Conservation (phyloP, 2,888 invertebrate species). For the Lasioglossum leucozonium region DNA sequence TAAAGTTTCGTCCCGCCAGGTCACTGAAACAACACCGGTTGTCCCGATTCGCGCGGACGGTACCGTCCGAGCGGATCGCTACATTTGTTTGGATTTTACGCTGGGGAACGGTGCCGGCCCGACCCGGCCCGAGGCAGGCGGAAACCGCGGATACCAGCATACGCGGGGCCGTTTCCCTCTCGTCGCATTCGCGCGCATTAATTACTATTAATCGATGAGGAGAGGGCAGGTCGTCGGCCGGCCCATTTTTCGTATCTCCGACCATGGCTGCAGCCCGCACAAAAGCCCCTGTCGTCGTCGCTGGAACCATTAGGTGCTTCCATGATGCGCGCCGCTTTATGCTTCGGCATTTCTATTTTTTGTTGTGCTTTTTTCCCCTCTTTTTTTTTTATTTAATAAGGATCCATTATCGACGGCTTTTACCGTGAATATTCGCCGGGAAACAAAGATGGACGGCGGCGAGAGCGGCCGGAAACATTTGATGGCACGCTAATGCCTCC, state of each 20-base stretch:
- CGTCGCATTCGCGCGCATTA: neutral
- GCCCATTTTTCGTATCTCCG: slow-evolving; percentile 21
- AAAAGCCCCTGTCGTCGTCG: slow-evolving; percentile 15
- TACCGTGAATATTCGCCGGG: slow-evolving; percentile 33
- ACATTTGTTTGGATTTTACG: neutral
- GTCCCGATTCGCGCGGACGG: neutral
- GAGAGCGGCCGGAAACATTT: slow-evolving; percentile 20
- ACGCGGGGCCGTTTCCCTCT: neutral
- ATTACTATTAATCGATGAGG: slow-evolving; percentile 23
- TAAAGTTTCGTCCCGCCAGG: neutral
- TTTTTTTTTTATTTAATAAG: slow-evolving; percentile 28
- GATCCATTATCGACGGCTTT: slow-evolving; percentile 51
- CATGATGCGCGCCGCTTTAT: slow-evolving; percentile 21
- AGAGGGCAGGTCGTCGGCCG: neutral
- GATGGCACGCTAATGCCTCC: neutral
- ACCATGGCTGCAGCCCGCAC: neutral
- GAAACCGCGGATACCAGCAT: slow-evolving; percentile 2
- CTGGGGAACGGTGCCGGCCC: neutral
- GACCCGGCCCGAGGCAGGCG: neutral
- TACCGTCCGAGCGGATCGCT: neutral
- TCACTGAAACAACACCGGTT: neutral
- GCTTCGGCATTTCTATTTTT: neutral
- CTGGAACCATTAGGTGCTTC: slow-evolving; percentile 31
- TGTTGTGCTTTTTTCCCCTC: neutral
- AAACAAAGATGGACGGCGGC: slow-evolving; percentile 22